Evolutionary conservation across 2,888 invertebrate genomes (phyloP), one percentile per base, ranked within the genome.

Genomic region (Lepidochitona cinerea): DNA sequence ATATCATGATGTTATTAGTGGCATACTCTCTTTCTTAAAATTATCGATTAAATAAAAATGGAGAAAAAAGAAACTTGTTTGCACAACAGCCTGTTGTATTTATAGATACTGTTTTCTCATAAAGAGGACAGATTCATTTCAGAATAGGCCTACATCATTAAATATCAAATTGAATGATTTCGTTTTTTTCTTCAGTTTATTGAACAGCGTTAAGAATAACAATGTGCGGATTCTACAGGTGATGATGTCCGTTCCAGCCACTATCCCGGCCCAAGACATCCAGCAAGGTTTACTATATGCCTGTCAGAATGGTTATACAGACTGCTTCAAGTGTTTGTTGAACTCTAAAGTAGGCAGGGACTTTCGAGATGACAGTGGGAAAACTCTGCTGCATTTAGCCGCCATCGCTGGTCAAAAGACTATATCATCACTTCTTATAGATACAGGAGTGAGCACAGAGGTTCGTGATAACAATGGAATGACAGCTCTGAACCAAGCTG

Each of bases 401-500:
- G 79, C 81, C 0, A 74, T 78, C 29, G 37, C 76, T 41, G 79
- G 84, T 72, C 73, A 78, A 9, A 59, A 73, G 0, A 75, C 73
- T n/a, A 71, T 78, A 0, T 77, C 82, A 3, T 72, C 59, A 35
- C 23, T 76, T 4, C 72, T 86, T 6, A 67, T 83, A 26, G 37
- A 74, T 33, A 68, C 79, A 14, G 75, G 79, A 0, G 77, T 80
- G 12, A 75, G 77, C 35, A 72, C 81, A 0, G 82, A 87, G 49
- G 66, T 65, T 1, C 41, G 67, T 32, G 78, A 75, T 37, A 64
- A 69, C 2, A 53, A 52, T 5, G 79, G 80, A 36, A 72, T 71
- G 9, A 80, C 85, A 0, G 82, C 88, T 0, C 71, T 87, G 12
- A 88, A 87, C 66, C 68, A 83, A 2, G 86, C 88, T 9, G 86